Percentiles rank a stretch among this genome's conserved stretches.
Evolutionary conservation across 2,113 vertebrate species (phyloP).

Genomic region (Nerophis ophidion): DNA sequence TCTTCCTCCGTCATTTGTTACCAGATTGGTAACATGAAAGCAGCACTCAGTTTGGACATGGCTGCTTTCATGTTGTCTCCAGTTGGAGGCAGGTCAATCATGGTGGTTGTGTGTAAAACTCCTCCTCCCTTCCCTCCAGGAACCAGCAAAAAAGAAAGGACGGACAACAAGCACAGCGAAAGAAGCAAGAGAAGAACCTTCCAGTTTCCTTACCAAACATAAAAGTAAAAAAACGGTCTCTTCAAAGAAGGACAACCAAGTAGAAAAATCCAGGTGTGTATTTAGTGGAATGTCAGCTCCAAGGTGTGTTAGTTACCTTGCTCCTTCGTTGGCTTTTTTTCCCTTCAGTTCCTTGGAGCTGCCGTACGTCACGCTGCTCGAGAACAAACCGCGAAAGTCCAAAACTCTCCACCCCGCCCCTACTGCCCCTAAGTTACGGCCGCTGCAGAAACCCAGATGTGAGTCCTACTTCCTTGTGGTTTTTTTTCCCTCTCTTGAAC

Average conservation of each 20-base stretch:
- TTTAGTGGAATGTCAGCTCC: neutral
- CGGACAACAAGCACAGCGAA: conserved; percentile 68
- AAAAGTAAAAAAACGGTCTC: conserved; percentile 81
- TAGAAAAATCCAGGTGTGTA: conserved; percentile 83
- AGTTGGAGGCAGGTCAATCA: no score
- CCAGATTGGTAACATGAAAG: no score
- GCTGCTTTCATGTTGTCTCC: no score
- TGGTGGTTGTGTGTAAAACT: no score
- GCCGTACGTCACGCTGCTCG: conserved; percentile 80
- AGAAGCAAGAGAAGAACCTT: conserved; percentile 78
- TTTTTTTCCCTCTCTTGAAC: conserved; percentile 1
- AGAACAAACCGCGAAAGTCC: conserved; percentile 87
- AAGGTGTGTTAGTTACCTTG: neutral
- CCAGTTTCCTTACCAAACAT: conserved; percentile 77
- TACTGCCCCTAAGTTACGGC: conserved; percentile 79
- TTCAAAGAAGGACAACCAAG: conserved; percentile 81
- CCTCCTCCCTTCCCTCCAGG: conserved; percentile 59
- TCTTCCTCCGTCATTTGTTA: no score
- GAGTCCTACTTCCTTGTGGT: conserved; percentile 14
- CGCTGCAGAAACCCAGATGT: conserved; percentile 67
- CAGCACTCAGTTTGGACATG: no score
- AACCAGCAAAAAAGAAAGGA: conserved; percentile 89
- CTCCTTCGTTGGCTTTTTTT: conserved; percentile 11
- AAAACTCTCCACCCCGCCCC: conserved; percentile 79
- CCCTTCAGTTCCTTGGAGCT: conserved; percentile 86